Evolutionary conservation across 2,113 vertebrate species (phyloP).

Genomic region (Chrysochloris asiatica): DNA sequence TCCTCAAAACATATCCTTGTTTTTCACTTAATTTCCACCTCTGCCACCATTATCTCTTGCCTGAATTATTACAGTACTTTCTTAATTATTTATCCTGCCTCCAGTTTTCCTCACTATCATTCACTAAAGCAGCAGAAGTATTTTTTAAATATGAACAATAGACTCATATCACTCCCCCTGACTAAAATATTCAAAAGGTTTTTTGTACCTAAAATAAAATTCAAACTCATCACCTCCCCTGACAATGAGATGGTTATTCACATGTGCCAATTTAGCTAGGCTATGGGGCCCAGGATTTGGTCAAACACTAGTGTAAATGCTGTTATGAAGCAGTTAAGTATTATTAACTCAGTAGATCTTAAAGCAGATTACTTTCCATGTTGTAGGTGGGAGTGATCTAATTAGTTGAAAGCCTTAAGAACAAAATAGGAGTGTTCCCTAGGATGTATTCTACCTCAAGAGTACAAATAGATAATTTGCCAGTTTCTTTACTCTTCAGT

Average conservation of each 20-base stretch:
- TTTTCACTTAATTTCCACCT: neutral
- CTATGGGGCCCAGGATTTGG: too few relatives aligned
- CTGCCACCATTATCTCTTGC: neutral
- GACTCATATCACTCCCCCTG: neutral
- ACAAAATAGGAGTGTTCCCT: neutral
- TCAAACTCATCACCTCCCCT: too few relatives aligned
- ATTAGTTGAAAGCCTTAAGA: neutral
- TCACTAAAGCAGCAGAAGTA: neutral
- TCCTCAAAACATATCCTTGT: neutral
- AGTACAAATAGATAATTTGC: neutral
- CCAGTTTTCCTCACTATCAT: neutral
- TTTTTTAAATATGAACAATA: constrained; percentile 40
- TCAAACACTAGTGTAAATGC: too few relatives aligned
- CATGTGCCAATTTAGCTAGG: too few relatives aligned
- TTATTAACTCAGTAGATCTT: neutral
- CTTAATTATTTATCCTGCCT: neutral
- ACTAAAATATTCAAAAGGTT: too few relatives aligned
- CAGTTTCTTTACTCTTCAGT: neutral
- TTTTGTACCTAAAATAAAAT: too few relatives aligned
- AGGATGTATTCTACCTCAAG: neutral
- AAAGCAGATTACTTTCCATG: neutral
- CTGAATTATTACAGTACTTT: neutral
- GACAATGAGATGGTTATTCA: too few relatives aligned
- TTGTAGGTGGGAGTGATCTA: neutral
- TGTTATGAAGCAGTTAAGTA: too few relatives aligned